Percentiles rank a stretch among this genome's conserved stretches.
Evolutionary conservation across 2,888 invertebrate genomes (phyloP).

Genomic region (Platycheirus albimanus): DNA sequence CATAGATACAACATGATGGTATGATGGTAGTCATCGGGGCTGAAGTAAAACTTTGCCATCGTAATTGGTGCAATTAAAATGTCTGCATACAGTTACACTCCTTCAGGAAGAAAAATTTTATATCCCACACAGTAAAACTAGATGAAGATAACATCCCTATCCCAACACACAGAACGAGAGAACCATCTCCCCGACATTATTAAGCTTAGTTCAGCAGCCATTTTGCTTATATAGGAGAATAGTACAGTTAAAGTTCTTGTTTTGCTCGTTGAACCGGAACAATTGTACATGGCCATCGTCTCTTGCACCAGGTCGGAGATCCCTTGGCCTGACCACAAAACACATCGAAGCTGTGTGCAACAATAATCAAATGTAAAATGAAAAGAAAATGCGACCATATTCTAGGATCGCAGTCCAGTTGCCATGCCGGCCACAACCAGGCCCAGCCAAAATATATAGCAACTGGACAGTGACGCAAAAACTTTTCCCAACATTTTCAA

Average conservation of each 20-base stretch:
- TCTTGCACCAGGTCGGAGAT: constrained; percentile 25
- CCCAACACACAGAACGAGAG: no score
- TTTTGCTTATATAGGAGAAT: constrained; percentile 26
- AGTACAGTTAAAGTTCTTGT: constrained; percentile 18
- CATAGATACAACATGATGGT: not conserved
- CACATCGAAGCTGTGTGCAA: constrained; percentile 36
- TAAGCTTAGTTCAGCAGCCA: constrained; percentile 50
- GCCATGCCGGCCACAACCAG: not conserved
- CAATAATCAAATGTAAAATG: constrained; percentile 51
- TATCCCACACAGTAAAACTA: constrained; percentile 28
- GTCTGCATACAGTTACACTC: constrained; percentile 27
- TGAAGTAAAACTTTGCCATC: constrained; percentile 51
- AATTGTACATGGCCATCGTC: constrained; percentile 40
- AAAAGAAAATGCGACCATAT: constrained; percentile 39
- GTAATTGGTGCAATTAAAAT: constrained; percentile 65
- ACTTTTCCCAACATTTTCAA: constrained; percentile 41
- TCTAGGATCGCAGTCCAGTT: not conserved
- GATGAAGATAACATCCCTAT: constrained; percentile 26
- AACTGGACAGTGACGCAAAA: constrained; percentile 26
- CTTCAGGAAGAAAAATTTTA: constrained; percentile 11
- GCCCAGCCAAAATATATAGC: not conserved
- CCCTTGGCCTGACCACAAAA: constrained; percentile 45
- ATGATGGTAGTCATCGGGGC: constrained; percentile 11
- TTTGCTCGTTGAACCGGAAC: constrained; percentile 19
- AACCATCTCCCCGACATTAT: constrained; percentile 33